phyloP scores from a whole-genome alignment of 1,140 invertebrate species.

The Coptotermes formosanus region DNA sequence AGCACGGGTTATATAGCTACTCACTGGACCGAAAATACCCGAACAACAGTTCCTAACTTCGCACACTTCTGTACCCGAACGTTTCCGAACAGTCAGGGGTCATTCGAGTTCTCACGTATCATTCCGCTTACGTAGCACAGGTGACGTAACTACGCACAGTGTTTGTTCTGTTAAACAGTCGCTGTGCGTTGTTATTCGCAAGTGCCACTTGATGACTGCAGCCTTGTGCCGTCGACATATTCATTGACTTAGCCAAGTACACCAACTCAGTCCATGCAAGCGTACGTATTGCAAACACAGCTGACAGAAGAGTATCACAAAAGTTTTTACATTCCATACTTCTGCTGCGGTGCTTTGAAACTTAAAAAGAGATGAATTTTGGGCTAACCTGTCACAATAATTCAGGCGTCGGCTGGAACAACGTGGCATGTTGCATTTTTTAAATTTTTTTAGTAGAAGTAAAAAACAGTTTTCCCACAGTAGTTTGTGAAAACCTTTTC shows the following conservation, averaged over 20 bases:
- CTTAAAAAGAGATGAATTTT: no score
- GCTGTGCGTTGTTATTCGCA: background rate
- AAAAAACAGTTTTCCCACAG: no score
- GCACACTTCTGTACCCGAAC: background rate
- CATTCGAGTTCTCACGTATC: background rate
- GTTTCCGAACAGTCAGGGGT: background rate
- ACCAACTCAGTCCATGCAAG: no score
- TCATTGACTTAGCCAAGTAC: background rate
- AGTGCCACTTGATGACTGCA: background rate
- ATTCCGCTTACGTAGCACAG: background rate
- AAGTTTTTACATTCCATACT: no score
- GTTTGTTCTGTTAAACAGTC: background rate
- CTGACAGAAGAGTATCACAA: no score
- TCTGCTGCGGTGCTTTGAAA: no score
- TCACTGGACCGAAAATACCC: background rate
- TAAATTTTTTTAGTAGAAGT: no score
- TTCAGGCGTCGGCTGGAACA: no score
- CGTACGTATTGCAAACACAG: no score
- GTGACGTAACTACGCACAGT: background rate
- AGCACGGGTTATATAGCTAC: background rate
- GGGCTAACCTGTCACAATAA: no score
- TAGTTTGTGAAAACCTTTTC: no score
- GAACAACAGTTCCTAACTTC: background rate
- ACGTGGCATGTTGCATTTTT: no score
- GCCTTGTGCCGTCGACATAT: background rate